These are phyloP conservation scores for Uropetala carovei DNA, from an alignment of 2,888 invertebrate genomes.

Conservation along the genomic window DNA sequence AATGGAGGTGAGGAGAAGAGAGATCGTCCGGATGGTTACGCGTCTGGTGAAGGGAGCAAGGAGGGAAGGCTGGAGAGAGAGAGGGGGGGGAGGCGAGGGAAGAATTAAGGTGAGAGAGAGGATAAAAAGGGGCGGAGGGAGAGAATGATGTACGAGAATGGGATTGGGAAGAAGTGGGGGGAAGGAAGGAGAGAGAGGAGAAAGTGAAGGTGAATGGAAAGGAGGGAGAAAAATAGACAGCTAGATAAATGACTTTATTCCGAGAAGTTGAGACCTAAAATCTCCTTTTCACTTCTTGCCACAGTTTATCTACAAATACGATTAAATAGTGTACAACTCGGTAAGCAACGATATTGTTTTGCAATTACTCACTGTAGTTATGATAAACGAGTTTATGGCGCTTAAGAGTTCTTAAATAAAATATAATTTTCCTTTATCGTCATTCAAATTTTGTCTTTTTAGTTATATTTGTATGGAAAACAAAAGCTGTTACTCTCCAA, in stretches of 20 bases:
- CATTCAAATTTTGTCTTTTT: no score
- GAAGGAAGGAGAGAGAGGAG: neutral
- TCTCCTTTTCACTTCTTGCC: neutral
- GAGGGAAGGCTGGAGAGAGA: neutral
- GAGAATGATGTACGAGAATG: neutral
- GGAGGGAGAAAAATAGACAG: slow-evolving; percentile 7
- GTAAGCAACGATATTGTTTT: no score
- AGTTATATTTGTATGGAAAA: no score
- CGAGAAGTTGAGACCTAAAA: neutral
- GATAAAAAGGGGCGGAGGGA: neutral
- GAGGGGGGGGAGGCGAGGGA: neutral
- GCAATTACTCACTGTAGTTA: no score
- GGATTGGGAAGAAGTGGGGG: neutral
- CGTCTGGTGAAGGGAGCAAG: neutral
- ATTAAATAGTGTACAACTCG: neutral
- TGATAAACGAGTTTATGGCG: no score
- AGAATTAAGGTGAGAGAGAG: neutral
- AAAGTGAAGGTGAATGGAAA: neutral
- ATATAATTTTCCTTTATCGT: no score
- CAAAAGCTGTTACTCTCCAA: no score
- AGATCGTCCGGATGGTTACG: neutral
- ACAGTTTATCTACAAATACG: slow-evolving; percentile 11
- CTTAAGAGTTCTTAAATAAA: no score
- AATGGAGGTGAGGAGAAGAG: neutral
- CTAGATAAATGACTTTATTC: slow-evolving; percentile 57